Evolutionary conservation across 2,888 invertebrate genomes (phyloP), one percentile per base, ranked within the genome.

Genomic region (Apamea sordens): DNA sequence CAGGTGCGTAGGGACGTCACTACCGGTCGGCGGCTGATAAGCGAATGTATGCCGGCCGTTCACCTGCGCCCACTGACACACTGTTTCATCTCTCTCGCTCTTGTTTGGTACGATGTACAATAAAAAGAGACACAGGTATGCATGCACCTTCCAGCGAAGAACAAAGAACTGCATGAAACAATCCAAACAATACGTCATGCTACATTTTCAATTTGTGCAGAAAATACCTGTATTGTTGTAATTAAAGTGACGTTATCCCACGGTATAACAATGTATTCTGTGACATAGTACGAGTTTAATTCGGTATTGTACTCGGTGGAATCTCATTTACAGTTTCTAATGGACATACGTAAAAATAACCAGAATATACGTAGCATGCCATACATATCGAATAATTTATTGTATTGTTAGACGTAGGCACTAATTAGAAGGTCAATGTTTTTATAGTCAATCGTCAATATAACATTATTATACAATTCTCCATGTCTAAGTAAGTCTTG

Each of bases 11-110:
- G 91, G 91, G 85, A 92, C 95, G 93, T 94, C 93, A 94, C 94
- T 94, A 94, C 94, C 94, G 95, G 94, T 92, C 92, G 91, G 89
- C 92, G 90, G 92, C 91, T 96, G 96, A 96, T 96, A 96, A 96
- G 94, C 92, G 92, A 96, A 96, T 96, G 95, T 96, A 92, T 95
- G 96, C 92, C 95, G 96, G 95, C 92, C 96, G 93, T 96, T 96
- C 95, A 96, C 96, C 96, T 94, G 95, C 94, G 91, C 95, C 95
- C 94, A 95, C 94, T 95, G 94, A 95, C 95, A 95, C 93, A 94
- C 91, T 92, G 77, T 89, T 86, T 89, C 90, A 84, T 95, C 94
- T 93, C 92, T 91, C 87, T 95, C 93, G 86, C 92, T 89, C 93
- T 83, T 83, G 80, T 88, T 85, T 79, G 76, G 72, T 73, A 67